Base-by-base conservation (phyloP, 1,140 invertebrate genomes). In the Drosophila oshimai region DNA sequence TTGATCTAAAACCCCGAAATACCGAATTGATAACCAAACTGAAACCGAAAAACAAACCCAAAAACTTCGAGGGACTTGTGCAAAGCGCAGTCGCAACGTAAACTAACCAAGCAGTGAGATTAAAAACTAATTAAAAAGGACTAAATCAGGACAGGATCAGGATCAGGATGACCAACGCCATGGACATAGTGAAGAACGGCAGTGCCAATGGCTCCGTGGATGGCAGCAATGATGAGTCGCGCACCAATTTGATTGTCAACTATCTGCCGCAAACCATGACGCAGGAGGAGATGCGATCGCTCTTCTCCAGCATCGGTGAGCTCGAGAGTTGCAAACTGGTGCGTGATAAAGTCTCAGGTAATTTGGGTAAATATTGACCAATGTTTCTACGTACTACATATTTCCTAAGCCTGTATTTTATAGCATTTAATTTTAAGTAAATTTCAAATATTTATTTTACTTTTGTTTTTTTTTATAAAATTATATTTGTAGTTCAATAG, bases 261-360 rank as follows among this genome's bases (percentile, higher is more conserved):
- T 98, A 98, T 93, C 93, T 98, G 78, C 97, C 97, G 60, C 97
- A 97, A 93, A 96, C 95, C 42, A 98, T 98, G 97, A 96, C 95
- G 29, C 97, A 98, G 91, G 96, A 97, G 90, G 96, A 98, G 91
- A 96, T 97, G 77, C 93, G 95, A 67, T 95, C 94, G 51, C 92
- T 98, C 51, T 98, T 98, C 91, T 95, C 95, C 15, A 95, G 95
- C 90, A 96, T 97, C 90, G 97, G 97, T 61, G 95, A 97, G 91
- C 94, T 98, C 50, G 96, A 98, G 91, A 96, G 95, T 89, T 98
- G 97, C 92, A 97, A 97, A 93, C 93, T 98, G 62, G 96, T 98
- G 86, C 93, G 96, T 79, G 97, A 98, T 92, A 98, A 98, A 93
- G 94, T 96, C 70, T 97, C 96, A 91, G 96, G 90, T 91, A 87